phyloP scores from a whole-genome alignment of 53 echinoderm and acorn worm species.

The Paracentrotus lividus region DNA sequence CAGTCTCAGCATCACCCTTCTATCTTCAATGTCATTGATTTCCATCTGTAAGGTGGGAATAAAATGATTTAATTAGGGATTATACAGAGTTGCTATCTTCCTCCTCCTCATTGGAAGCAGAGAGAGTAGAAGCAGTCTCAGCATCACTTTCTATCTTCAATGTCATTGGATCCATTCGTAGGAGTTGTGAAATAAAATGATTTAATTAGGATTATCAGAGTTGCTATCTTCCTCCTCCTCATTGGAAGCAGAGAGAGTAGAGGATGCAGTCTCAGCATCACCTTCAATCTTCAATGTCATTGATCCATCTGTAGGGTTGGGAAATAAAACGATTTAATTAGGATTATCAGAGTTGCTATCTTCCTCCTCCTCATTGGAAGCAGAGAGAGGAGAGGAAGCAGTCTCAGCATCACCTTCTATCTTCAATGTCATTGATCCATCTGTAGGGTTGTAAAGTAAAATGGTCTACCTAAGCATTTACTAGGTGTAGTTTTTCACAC shows the following conservation, averaged over 20 bases:
- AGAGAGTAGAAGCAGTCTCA: slow-evolving; percentile 83
- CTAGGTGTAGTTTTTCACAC: too few relatives aligned
- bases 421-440: slow-evolving; percentile 86
- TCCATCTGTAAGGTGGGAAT: slow-evolving; percentile 72
- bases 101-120: slow-evolving; percentile 79
- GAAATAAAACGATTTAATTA: too few relatives aligned
- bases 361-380: slow-evolving; percentile 81
- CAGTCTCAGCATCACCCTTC: slow-evolving; percentile 92
- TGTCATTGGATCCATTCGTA: slow-evolving; percentile 84
- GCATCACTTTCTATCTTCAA: slow-evolving; percentile 93
- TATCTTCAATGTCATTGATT: slow-evolving; percentile 86
- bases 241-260: slow-evolving; percentile 77
- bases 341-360: slow-evolving; percentile 97
- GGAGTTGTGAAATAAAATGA: background rate
- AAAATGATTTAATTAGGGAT: too few relatives aligned
- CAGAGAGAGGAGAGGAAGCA: slow-evolving; percentile 77
- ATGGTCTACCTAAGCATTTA: too few relatives aligned
- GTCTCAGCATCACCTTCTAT: slow-evolving; percentile 93
- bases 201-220: slow-evolving; percentile 92
- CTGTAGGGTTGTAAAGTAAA: slow-evolving; percentile 55
- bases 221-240: slow-evolving; percentile 92
- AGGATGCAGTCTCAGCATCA: slow-evolving; percentile 86
- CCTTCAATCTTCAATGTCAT: slow-evolving; percentile 92
- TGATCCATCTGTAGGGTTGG: slow-evolving; percentile 76
- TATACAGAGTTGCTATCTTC: slow-evolving; percentile 98